phyloP scores from a whole-genome alignment of 1,140 invertebrate genomes.

The Leptinotarsa undecemlineata region DNA sequence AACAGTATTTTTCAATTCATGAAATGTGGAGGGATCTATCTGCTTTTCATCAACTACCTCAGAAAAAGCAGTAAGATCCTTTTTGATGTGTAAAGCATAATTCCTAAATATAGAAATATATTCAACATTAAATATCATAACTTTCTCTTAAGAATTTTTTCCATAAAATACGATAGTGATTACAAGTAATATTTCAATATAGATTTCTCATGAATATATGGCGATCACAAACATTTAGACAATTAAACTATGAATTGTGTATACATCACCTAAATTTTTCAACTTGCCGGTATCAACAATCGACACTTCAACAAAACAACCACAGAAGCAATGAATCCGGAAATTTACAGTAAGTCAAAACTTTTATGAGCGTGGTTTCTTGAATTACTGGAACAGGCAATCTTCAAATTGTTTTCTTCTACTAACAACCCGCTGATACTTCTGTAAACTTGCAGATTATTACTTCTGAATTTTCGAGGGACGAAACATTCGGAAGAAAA shows the following conservation, averaged over 20 bases:
- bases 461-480: no score
- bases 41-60: not conserved
- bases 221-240: conserved; percentile 31
- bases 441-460: no score
- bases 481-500: not conserved
- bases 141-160: conserved; percentile 10
- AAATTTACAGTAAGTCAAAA: not conserved
- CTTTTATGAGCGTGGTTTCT: no score
- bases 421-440: no score
- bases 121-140: conserved; percentile 24
- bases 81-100: conserved; percentile 12
- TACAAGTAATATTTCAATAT: conserved; percentile 14
- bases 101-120: conserved; percentile 13
- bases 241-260: conserved; percentile 16
- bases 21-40: not conserved
- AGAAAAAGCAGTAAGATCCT: conserved; percentile 3
- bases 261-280: conserved; percentile 9
- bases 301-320: conserved; percentile 4
- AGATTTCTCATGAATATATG: conserved; percentile 14
- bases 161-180: conserved; percentile 24
- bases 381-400: no score
- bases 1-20: conserved; percentile 25
- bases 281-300: conserved; percentile 8
- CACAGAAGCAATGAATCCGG: not conserved
- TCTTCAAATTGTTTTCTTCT: no score